A percentile compares a stretch with the other conserved stretches of the same genome.
Evolutionary conservation across 2,797 vertebrate species (phyloP).

Genomic region (Nyctibius grandis): DNA sequence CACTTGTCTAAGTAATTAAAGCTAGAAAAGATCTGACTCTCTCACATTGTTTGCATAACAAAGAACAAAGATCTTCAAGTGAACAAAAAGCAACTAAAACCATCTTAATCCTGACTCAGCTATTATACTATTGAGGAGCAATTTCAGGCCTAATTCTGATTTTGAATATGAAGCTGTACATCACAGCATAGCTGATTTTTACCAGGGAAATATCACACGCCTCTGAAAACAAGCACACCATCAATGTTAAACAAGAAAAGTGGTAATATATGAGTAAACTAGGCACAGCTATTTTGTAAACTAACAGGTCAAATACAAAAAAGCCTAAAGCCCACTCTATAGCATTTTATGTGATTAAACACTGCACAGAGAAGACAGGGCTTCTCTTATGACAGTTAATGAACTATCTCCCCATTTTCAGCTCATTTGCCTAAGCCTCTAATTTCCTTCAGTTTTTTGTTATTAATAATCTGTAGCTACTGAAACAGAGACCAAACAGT

Average conservation of each 20-base stretch:
- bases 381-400: background rate
- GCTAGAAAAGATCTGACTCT: background rate
- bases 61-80: background rate
- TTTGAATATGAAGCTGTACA: background rate
- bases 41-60: background rate
- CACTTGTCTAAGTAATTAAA: background rate
- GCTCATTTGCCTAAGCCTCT: background rate
- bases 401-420: background rate
- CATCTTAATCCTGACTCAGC: background rate
- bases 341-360: background rate
- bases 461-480: background rate
- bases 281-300: background rate
- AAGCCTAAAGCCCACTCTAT: background rate
- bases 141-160: background rate
- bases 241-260: background rate
- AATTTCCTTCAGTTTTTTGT: background rate
- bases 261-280: background rate
- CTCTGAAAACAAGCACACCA: background rate
- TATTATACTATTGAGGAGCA: constrained; percentile 1
- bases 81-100: background rate
- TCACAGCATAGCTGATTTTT: background rate
- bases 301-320: background rate
- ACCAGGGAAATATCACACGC: background rate
- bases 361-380: background rate
- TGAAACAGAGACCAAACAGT: background rate